Base-by-base conservation (phyloP, 2,888 invertebrate species). In the Pristionchus arcanus region DNA sequence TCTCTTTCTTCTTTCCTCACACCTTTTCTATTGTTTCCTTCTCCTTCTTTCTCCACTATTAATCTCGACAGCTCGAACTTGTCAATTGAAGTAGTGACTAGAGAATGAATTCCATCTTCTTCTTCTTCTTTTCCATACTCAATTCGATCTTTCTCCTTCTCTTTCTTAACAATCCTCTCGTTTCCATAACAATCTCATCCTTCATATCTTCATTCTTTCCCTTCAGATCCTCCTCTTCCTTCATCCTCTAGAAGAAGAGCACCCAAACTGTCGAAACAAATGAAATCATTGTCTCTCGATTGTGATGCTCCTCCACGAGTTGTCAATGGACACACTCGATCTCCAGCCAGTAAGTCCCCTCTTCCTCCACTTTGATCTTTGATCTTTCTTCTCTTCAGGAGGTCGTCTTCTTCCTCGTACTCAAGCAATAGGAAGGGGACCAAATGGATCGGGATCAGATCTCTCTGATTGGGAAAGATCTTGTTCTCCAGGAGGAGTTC, bases 251-350 rank as follows among this genome's bases (percentile, higher is more conserved):
- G 93, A 34, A 92, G 94, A n/a, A 93, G 94, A 68, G 93, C 94
- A 55, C 95, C 95, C 5, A 94, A 94, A 89, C 92, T 95, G 89
- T 92, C 93, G 19, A 94, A 94, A 89, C 95, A 95, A 88, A 95
- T 95, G 95, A 95, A 95, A 89, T 94, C 94, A 15, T 91, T 94
- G 42, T 95, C 94, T 21, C 90, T 95, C 90, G 95, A 95, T 89
- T 95, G 94, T 86, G 94, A 95, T 63, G 93, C 93, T 92, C 94
- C 94, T 4, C 94, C 94, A 34, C 91, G 94, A 9, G 90, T 59
- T 0, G 90, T 84, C 71, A 91, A 91, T 68, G 88, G 53, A 34
- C 90, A 77, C 37, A 91, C 91, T 2, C 71, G 91, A 28, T 91
- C 91, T 49, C 92, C 93, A 34, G 55, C 92, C 87, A 91, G 93